Base-by-base conservation (phyloP, 64 coral and sea anemone species). In the Pocillopora damicornis region DNA sequence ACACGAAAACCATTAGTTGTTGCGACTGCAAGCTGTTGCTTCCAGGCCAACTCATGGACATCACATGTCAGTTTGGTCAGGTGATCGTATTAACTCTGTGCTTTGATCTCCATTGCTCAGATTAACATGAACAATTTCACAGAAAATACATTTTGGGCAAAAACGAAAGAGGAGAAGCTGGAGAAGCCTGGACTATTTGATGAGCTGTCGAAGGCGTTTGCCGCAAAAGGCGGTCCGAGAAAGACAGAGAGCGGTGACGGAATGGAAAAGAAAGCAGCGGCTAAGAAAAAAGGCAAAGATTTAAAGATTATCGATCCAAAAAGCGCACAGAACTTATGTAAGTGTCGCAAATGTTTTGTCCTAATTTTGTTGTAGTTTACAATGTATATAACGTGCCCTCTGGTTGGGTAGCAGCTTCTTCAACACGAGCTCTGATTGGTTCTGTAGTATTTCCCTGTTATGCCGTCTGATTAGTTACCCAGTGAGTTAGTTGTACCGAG, bases 251-350 rank as follows among this genome's bases (percentile, higher is more conserved):
- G 81, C 42, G 78, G 76, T n/a, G 93, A 95, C 56, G 87, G 83
- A n/a, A 30, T 16, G 73, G 93, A 95, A 26, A 95, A 93, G 75
- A 88, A 93, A 67, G 23, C 91, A n/a, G 79, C 81, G 45, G 18
- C 74, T 42, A 99, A 99, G 78, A 99, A 95, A 81, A 99, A 99
- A 73, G 75, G 88, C 20, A 99, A 95, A 80, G 78, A 89, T 6
- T 72, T 99, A 11, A 95, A 90, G 71, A 87, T 99, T 65, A 82
- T 99, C 18, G 97, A 99, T 58, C 87, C 97, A 45, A 99, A 99
- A 63, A 95, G 93, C 92, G 97, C 97, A 15, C 97, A 99, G 77
- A 99, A 99, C 76, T 72, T 99, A n/a, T 95, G 97, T 99, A 95
- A 99, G 93, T 93, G 10, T 30, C 17, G 51, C 1, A 85, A 15